phyloP scores from a whole-genome alignment of 1,140 invertebrate genomes.

The Matsumurasca onukii region DNA sequence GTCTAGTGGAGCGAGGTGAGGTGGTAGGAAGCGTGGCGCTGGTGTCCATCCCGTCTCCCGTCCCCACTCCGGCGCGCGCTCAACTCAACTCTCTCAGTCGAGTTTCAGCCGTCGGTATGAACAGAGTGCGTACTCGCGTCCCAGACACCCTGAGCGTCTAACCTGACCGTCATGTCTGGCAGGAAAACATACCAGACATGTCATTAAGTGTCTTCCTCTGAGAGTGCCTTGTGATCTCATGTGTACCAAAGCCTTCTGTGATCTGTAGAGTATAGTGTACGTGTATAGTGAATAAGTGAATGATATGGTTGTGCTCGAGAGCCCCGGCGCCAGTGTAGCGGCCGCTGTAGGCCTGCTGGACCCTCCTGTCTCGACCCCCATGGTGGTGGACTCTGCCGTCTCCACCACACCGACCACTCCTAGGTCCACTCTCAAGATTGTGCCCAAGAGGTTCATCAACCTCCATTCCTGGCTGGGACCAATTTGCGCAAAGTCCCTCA shows the following conservation, averaged over 20 bases:
- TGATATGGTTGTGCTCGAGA: conserved; percentile 77
- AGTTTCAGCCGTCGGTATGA: neutral
- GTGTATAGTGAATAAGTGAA: neutral
- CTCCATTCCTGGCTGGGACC: conserved; percentile 85
- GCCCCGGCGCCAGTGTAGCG: conserved; percentile 46
- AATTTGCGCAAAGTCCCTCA: conserved; percentile 68
- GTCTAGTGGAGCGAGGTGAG: too few relatives aligned
- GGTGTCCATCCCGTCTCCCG: neutral
- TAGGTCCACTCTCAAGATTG: conserved; percentile 69
- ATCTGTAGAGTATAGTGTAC: neutral
- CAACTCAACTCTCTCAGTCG: conserved; percentile 18
- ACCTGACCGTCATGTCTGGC: neutral
- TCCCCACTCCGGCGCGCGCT: neutral
- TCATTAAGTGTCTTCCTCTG: conserved; percentile 19
- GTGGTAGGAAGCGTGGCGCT: too few relatives aligned
- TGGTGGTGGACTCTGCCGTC: conserved; percentile 31
- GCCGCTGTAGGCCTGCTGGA: conserved; percentile 53
- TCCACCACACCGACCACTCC: conserved; percentile 31
- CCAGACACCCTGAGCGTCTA: neutral
- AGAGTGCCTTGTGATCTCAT: conserved; percentile 17
- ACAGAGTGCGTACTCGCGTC: neutral
- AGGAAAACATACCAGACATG: neutral
- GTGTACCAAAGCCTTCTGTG: conserved; percentile 7
- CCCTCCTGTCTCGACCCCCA: conserved; percentile 32
- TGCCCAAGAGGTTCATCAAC: conserved; percentile 85